These are phyloP conservation scores for Rosalia funebris DNA, from an alignment of 2,888 invertebrate species.

Conservation along the genomic window DNA sequence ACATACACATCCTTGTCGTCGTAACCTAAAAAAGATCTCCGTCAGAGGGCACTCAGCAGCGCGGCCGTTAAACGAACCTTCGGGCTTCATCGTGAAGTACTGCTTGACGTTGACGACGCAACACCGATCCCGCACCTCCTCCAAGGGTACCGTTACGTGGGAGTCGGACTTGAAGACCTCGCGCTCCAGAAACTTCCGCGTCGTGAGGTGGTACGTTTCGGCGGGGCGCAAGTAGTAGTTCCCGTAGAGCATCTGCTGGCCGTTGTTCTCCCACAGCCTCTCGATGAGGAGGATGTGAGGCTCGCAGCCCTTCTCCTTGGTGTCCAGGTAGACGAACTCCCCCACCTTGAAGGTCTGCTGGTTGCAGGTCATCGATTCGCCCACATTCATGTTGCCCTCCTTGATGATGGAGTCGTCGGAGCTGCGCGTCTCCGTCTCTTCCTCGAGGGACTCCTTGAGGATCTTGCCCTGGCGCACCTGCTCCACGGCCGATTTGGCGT, in stretches of 20 bases:
- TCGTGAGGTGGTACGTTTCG: slow-evolving; percentile 95
- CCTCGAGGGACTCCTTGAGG: slow-evolving; percentile 81
- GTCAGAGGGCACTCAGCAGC: too few relatives aligned
- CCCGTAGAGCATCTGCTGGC: slow-evolving; percentile 90
- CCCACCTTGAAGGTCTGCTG: slow-evolving; percentile 83
- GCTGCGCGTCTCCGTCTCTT: slow-evolving; percentile 73
- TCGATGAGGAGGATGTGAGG: slow-evolving; percentile 73
- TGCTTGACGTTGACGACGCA: slow-evolving; percentile 94
- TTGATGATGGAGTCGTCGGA: slow-evolving; percentile 63
- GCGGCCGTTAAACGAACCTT: slow-evolving; percentile 67
- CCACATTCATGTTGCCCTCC: slow-evolving; percentile 48
- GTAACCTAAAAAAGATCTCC: slow-evolving; percentile 71
- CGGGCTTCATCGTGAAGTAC: slow-evolving; percentile 89
- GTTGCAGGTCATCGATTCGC: slow-evolving; percentile 77
- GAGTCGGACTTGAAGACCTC: slow-evolving; percentile 97
- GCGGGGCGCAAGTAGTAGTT: slow-evolving; percentile 91
- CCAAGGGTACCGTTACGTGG: slow-evolving; percentile 84
- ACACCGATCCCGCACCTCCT: slow-evolving; percentile 88
- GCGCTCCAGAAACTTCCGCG: slow-evolving; percentile 94
- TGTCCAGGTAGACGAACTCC: slow-evolving; percentile 91
- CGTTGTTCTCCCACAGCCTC: slow-evolving; percentile 84
- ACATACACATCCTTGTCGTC: slow-evolving; percentile 95
- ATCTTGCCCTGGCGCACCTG: slow-evolving; percentile 79
- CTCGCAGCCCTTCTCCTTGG: slow-evolving; percentile 73
- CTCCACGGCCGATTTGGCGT: slow-evolving; percentile 81